Evolutionary conservation across 37 sponge, comb jelly and placozoan species (phyloP), one percentile per base, ranked within the genome.

Genomic region (Ephydatia muelleri): DNA sequence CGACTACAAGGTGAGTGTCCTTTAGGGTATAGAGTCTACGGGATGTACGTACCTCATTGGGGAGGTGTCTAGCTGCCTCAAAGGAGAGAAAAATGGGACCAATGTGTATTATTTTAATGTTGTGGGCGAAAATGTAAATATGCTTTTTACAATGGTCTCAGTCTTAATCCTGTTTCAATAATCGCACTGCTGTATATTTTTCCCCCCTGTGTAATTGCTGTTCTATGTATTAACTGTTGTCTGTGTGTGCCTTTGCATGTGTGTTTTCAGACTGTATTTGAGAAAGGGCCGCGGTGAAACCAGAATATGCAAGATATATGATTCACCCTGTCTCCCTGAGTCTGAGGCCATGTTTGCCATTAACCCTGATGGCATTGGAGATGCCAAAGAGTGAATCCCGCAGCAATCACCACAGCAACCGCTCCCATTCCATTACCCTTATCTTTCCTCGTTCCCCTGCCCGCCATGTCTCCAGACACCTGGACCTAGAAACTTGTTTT

Each of bases 301-400:
- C 19, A 82, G 99, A 16, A 99, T 99, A 48, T 97, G 97, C 23
- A 99, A 99, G 86, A 95, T 99, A 26, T 99, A 95, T 79, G 99
- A 99, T 76, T 95, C 97, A 69, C 99, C 99, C 25, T 97, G 96
- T 73, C 93, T 95, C 94, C 97, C 99, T 12, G 99, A 99, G 80
- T 95, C 83, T 81, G 99, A 99, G 80, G 99, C 99, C 9, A 99
- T 92, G 5, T 99, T 97, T 77, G 94, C 97, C 31, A 96, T 99
- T 28, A 99, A 97, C 28, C 66, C 84, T 34, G 99, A 97, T 70
- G 99, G 99, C 0, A 89, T 99, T 21, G 86, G 87, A 47, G 99
- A 99, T 87, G 97, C 97, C 34, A 99, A 99, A 65, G 99, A 99
- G 38, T 99, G 76, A 78, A 43, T 28, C 36, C 47, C 11, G 65